Evolutionary conservation across 2,888 invertebrate species (phyloP).

Genomic region (Oscheius sp.): DNA sequence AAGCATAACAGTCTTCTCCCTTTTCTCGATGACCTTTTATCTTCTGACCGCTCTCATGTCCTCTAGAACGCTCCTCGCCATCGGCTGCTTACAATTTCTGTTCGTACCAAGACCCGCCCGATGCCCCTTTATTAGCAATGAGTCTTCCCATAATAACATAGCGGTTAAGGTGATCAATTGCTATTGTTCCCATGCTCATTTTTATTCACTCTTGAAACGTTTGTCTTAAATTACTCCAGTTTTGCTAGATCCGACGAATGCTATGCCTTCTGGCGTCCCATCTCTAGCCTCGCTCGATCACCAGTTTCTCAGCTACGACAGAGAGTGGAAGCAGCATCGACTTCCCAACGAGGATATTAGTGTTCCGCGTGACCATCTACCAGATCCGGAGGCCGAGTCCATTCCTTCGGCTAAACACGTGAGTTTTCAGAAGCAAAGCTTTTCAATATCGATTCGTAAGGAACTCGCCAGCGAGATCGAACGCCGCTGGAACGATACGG

Average conservation of each 20-base stretch:
- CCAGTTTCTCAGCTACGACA: constrained; percentile 49
- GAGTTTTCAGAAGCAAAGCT: neutral
- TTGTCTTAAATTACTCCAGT: neutral
- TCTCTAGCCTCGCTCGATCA: constrained; percentile 54
- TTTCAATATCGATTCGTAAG: constrained; percentile 15
- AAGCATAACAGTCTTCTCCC: no score
- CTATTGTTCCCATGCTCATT: neutral
- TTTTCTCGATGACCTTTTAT: no score
- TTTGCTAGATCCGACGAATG: constrained; percentile 11
- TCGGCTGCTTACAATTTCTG: no score
- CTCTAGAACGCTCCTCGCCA: no score
- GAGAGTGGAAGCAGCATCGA: constrained; percentile 58
- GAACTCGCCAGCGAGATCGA: constrained; percentile 44
- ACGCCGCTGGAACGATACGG: constrained; percentile 52
- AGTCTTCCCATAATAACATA: neutral
- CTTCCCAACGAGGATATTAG: constrained; percentile 57
- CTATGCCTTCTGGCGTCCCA: constrained; percentile 52
- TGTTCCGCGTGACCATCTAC: constrained; percentile 59
- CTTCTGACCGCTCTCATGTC: no score
- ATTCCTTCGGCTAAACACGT: constrained; percentile 53
- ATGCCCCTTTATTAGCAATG: no score
- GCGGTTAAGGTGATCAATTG: neutral
- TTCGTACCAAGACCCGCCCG: no score
- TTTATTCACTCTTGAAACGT: neutral
- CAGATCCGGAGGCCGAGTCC: constrained; percentile 62